Base-by-base conservation (phyloP, 2,888 invertebrate genomes). In the Conistra vaccinii region DNA sequence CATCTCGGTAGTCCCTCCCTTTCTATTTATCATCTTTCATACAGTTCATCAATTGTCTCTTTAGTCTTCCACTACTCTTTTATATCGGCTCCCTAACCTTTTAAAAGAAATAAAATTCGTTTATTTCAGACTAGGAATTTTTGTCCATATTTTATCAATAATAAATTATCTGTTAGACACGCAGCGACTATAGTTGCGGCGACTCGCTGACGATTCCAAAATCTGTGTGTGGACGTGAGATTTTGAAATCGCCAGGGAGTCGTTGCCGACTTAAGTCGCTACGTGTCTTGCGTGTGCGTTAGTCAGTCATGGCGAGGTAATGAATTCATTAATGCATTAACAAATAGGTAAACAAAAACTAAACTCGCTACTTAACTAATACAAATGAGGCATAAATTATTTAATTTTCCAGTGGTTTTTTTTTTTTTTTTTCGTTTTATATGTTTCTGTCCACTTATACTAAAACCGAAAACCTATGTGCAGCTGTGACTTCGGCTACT, bases 401-500 rank as follows among this genome's bases (percentile, higher is more conserved):
- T 51, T 51, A 10, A 51, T 23, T 51, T 51, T 53, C n/a, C 53
- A 53, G 10, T 53, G 23, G 53, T 53, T 39, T 55, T n/a, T 26
- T 55, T 42, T 42, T 12, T 53, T 53, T 3, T 51, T 53, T 53
- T n/a, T n/a, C n/a, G 23, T 10, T n/a, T 53, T 53, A 26, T 14
- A 14, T 20, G 1, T 55, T 2, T 55, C 26, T 55, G 17, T 17
- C 55, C 7, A 17, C 55, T 57, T 26, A 26, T 17, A 7, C n/a
- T 26, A 26, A 57, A 57, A 29, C 1, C 17, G 29, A 57, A 29
- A 57, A 57, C 7, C 57, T 57, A 20, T 57, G 26, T 80, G 39
- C 39, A 98, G 98, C 83, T 98, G 98, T 90, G 98, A 98, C 88
- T 97, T 98, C 87, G 98, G 98, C 7, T 98, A 97, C 94, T 99